Evolutionary conservation across 2,888 invertebrate genomes (phyloP).

Genomic region (Branchellion lobata): DNA sequence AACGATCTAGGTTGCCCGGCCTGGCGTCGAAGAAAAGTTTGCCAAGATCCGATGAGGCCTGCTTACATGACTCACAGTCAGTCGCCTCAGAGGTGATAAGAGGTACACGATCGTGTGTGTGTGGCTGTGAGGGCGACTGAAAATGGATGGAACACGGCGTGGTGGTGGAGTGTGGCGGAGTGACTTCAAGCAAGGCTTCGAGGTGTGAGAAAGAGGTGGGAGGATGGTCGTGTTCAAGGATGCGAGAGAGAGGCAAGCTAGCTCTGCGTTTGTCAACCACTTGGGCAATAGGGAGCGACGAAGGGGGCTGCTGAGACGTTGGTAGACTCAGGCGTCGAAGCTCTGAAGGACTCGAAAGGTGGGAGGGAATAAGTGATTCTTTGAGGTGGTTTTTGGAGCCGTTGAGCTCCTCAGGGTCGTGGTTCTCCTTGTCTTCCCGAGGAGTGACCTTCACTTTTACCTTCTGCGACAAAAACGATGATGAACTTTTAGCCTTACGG

Average conservation of each 20-base stretch:
- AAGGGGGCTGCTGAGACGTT: neutral
- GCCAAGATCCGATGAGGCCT: too few relatives aligned
- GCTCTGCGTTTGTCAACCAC: constrained; percentile 4
- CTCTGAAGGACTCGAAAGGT: neutral
- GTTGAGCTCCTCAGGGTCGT: neutral
- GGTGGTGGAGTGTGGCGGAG: neutral
- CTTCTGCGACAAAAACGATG: neutral
- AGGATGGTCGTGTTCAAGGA: neutral
- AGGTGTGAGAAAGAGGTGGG: constrained; percentile 5
- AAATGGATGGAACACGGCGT: neutral
- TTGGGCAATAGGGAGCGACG: neutral
- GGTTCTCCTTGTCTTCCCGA: constrained; percentile 2
- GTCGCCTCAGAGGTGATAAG: too few relatives aligned
- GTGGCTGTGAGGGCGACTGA: neutral
- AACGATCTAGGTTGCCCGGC: neutral
- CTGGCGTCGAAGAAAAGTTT: too few relatives aligned
- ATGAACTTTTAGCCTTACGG: neutral
- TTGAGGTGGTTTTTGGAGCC: neutral
- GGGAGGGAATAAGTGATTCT: neutral
- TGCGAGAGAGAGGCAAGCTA: constrained; percentile 40
- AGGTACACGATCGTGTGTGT: neutral
- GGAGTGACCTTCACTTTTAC: neutral
- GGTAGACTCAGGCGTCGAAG: constrained; percentile 26
- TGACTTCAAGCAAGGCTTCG: constrained; percentile 29
- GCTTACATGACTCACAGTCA: too few relatives aligned